Conservation (phyloP, 1,140 invertebrate species). For the Aphelinus atriplicis region DNA sequence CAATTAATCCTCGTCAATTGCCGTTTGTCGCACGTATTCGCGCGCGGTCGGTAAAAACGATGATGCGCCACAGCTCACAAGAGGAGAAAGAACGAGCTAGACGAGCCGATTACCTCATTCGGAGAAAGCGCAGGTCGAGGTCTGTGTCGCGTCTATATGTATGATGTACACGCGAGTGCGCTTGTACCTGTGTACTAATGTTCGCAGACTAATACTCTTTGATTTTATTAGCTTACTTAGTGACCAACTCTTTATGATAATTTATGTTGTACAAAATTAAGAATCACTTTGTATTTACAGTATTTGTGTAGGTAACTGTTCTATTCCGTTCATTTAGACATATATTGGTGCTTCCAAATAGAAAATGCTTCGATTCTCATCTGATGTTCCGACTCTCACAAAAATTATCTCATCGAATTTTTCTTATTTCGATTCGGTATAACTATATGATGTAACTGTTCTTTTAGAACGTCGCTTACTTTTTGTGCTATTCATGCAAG, state of each 20-base stretch:
- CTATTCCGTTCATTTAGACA: conserved; percentile 10
- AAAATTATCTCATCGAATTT: too few species aligned
- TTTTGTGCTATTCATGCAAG: too few species aligned
- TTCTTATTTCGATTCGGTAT: too few species aligned
- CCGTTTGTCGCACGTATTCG: conserved; percentile 16
- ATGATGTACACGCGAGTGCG: neutral
- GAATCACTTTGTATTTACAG: conserved; percentile 10
- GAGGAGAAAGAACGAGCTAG: neutral
- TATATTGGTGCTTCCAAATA: neutral
- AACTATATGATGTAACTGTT: too few species aligned
- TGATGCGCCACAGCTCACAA: neutral
- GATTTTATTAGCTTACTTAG: neutral
- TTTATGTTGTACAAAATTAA: neutral
- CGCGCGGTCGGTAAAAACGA: conserved; percentile 13
- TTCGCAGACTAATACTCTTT: neutral
- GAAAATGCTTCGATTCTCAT: too few species aligned
- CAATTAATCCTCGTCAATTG: conserved; percentile 33
- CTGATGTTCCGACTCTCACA: too few species aligned
- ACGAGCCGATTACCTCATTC: conserved; percentile 27
- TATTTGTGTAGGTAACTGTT: neutral
- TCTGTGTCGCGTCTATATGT: neutral
- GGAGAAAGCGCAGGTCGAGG: conserved; percentile 29
- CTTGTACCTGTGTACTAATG: neutral
- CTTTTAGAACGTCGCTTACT: too few species aligned
- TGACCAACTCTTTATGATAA: conserved; percentile 6